Percentiles rank a stretch among this genome's conserved stretches.
Evolutionary conservation across 2,797 vertebrate genomes (phyloP).

Genomic region (Galaxias olidus): DNA sequence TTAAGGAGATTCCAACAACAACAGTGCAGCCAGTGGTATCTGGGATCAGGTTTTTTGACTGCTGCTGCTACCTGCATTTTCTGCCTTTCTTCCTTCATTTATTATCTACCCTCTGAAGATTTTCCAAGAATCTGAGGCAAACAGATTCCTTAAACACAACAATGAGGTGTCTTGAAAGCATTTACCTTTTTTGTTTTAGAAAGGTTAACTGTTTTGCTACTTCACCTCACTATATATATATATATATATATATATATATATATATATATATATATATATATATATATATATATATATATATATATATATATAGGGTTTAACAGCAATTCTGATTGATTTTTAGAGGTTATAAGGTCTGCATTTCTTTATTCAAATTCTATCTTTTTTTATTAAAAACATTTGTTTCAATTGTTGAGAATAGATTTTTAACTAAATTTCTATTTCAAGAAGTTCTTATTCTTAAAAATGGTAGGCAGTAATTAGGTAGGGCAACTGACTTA

Average conservation of each 20-base stretch:
- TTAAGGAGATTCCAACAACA: conserved; percentile 47
- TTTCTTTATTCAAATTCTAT: conserved; percentile 50
- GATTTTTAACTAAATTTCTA: too few relatives aligned
- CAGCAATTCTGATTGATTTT: conserved; percentile 7
- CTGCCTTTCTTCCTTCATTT: neutral
- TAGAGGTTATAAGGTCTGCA: too few relatives aligned
- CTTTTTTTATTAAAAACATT: conserved; percentile 60
- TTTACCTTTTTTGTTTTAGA: neutral
- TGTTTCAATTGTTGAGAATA: conserved; percentile 63
- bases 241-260: too few relatives aligned
- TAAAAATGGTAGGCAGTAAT: conserved; percentile 66
- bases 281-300: too few relatives aligned
- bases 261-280: too few relatives aligned
- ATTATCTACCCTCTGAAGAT: conserved; percentile 19
- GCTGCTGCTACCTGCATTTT: conserved; percentile 6
- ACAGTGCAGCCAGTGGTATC: conserved; percentile 49
- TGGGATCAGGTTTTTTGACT: conserved; percentile 22
- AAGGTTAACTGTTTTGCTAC: too few relatives aligned
- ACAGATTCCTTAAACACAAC: conserved; percentile 61
- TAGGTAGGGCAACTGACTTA: conserved; percentile 65
- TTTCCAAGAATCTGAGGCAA: conserved; percentile 33
- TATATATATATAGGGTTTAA: too few relatives aligned
- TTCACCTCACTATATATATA: too few relatives aligned
- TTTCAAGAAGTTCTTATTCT: neutral
- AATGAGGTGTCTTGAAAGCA: conserved; percentile 14